phyloP scores from a whole-genome alignment of 2,797 vertebrate species.

The Typhlichthys subterraneus region DNA sequence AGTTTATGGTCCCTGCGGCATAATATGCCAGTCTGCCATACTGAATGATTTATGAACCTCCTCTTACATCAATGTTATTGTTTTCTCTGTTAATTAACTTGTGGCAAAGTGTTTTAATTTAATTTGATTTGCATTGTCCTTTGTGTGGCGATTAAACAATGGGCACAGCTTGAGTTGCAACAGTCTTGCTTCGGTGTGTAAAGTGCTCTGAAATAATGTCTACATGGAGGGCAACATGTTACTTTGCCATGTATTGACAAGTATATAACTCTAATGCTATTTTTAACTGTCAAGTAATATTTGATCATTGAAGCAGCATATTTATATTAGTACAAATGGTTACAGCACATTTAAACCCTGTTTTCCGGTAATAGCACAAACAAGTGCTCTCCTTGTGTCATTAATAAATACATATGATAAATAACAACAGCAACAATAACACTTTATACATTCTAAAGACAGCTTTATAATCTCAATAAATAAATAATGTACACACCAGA shows the following conservation, averaged over 20 bases:
- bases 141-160: not conserved
- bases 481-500: constrained; percentile 29
- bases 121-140: no score
- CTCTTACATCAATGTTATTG: no score
- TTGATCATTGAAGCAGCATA: constrained; percentile 51
- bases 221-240: constrained; percentile 21
- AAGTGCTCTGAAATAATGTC: constrained; percentile 21
- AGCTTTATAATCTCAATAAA: constrained; percentile 43
- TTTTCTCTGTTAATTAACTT: no score
- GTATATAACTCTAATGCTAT: constrained; percentile 25
- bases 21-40: no score
- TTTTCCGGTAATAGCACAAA: constrained; percentile 56
- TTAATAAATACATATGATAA: constrained; percentile 49
- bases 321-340: constrained; percentile 67
- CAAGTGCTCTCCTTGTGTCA: constrained; percentile 36
- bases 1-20: no score
- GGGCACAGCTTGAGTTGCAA: constrained; percentile 22
- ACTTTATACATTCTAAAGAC: constrained; percentile 58
- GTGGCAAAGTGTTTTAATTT: no score
- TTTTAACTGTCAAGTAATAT: constrained; percentile 38
- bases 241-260: constrained; percentile 41
- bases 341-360: constrained; percentile 65
- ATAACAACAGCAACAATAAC: constrained; percentile 25
- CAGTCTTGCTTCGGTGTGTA: constrained; percentile 40
- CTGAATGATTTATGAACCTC: no score